phyloP scores from a whole-genome alignment of 2,797 vertebrate genomes.

The Nyctibius grandis region DNA sequence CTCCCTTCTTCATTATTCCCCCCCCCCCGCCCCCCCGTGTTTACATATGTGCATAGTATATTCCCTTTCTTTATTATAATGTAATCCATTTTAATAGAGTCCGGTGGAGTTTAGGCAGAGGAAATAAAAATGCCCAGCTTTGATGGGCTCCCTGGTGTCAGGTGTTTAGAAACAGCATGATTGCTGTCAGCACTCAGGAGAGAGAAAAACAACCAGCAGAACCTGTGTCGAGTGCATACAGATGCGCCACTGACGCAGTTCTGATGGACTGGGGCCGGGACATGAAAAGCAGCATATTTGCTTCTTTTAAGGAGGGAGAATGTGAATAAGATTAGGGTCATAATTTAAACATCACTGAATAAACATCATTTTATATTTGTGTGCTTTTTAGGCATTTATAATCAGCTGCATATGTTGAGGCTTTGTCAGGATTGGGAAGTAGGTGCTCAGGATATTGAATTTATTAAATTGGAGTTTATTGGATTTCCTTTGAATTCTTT shows the following conservation, averaged over 20 bases:
- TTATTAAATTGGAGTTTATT: slow-evolving; percentile 33
- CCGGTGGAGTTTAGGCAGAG: neutral
- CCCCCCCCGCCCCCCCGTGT: neutral
- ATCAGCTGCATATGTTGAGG: neutral
- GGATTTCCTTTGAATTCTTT: slow-evolving; percentile 36
- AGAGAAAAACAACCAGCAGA: neutral
- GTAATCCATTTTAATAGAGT: neutral
- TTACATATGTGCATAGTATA: neutral
- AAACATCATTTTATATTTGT: neutral
- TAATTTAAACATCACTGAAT: slow-evolving; percentile 16
- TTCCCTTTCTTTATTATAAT: neutral
- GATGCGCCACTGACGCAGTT: neutral
- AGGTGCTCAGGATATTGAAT: slow-evolving; percentile 30
- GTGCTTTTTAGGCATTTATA: neutral
- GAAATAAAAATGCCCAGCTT: neutral
- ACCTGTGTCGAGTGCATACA: neutral
- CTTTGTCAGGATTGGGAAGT: slow-evolving; percentile 30
- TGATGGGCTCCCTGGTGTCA: neutral
- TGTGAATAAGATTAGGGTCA: neutral
- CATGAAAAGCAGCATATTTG: neutral
- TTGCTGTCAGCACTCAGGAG: neutral
- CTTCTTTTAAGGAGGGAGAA: neutral
- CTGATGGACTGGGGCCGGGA: neutral
- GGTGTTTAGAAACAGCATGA: neutral
- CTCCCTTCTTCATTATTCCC: neutral